Percentiles rank a stretch among this genome's conserved stretches.
These are phyloP conservation scores for Aldabrachelys gigantea DNA, from an alignment of 2,113 vertebrate species.

Conservation along the genomic window DNA sequence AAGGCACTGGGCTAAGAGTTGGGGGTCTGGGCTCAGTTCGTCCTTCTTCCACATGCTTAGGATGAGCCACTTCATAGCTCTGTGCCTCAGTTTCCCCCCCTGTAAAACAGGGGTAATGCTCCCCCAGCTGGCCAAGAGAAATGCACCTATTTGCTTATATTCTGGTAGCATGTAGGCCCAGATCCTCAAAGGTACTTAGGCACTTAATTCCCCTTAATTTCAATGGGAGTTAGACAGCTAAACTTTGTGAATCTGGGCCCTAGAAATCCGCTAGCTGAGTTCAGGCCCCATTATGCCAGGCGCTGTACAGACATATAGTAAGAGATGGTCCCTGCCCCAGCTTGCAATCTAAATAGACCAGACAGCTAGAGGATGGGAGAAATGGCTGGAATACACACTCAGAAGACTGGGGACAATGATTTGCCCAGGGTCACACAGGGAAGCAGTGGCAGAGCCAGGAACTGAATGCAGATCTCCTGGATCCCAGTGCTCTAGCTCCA, in stretches of 20 bases:
- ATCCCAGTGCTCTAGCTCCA: background rate
- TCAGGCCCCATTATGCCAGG: background rate
- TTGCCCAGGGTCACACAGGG: background rate
- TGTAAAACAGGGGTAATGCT: background rate
- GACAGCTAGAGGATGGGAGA: too few relatives aligned
- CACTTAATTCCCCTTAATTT: too few relatives aligned
- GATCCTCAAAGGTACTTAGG: background rate
- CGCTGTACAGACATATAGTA: background rate
- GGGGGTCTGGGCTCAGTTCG: background rate
- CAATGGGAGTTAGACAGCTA: too few relatives aligned
- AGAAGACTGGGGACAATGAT: background rate
- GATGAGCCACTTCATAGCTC: background rate
- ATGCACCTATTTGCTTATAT: background rate
- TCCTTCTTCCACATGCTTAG: background rate
- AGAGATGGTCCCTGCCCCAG: background rate
- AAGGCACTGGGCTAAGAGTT: background rate
- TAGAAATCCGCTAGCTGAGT: background rate
- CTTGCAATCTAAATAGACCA: too few relatives aligned
- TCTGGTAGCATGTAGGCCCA: background rate
- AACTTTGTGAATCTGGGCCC: too few relatives aligned
- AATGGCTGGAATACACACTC: too few relatives aligned
- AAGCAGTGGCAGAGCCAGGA: background rate
- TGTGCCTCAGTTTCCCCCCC: background rate
- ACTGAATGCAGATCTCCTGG: background rate
- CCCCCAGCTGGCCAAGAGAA: background rate